These are phyloP conservation scores for Scortum barcoo DNA, from an alignment of 2,113 vertebrate species.

Conservation along the genomic window DNA sequence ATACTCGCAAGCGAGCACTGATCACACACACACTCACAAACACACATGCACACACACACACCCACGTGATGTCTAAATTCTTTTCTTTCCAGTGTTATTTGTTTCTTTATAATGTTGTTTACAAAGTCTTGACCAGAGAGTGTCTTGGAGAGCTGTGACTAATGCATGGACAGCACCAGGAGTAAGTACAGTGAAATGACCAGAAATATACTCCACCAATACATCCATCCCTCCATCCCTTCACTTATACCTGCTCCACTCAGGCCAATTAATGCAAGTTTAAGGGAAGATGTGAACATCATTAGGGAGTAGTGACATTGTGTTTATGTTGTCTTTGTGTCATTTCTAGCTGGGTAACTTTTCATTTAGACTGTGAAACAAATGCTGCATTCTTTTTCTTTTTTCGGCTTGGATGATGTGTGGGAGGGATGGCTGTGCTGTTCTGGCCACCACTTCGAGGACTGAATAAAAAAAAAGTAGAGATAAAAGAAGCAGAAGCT, in stretches of 20 bases:
- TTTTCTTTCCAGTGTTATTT: neutral
- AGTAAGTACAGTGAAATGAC: constrained; percentile 37
- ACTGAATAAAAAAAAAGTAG: neutral
- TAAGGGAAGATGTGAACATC: neutral
- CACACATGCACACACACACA: neutral
- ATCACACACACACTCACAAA: neutral
- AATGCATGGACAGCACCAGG: constrained; percentile 27
- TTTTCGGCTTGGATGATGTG: neutral
- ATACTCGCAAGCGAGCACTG: neutral
- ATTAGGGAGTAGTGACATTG: neutral
- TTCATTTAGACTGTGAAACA: neutral
- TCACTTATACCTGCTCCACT: neutral
- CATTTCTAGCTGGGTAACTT: neutral
- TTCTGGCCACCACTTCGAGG: neutral
- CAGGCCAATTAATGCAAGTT: neutral
- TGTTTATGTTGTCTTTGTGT: neutral
- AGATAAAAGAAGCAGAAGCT: neutral
- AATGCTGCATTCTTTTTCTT: neutral
- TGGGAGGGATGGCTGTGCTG: constrained; percentile 9
- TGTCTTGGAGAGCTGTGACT: constrained; percentile 30
- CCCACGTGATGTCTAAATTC: neutral
- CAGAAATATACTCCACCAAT: neutral
- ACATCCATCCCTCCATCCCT: neutral
- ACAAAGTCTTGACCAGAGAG: constrained; percentile 5
- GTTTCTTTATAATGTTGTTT: constrained; percentile 34